Conservation (phyloP, 1,140 invertebrate species). For the Drosophila sproati region DNA sequence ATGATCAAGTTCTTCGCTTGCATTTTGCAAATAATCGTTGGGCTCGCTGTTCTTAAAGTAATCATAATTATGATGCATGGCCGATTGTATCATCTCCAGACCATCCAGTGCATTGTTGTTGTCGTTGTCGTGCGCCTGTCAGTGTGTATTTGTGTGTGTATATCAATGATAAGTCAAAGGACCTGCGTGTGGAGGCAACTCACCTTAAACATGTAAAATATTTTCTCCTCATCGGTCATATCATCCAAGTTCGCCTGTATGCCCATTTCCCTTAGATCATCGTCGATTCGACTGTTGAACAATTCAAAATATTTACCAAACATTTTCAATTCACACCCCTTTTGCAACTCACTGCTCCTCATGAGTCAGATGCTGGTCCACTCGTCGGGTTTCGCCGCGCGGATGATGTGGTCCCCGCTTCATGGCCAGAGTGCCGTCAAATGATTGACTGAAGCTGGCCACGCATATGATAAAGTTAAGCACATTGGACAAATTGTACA, state of each 20-base stretch:
- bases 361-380: conserved; percentile 88
- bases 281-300: conserved; percentile 72
- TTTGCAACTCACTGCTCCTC: conserved; percentile 87
- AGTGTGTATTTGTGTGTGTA: not conserved
- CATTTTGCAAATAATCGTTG: conserved; percentile 70
- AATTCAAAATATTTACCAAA: conserved; percentile 8
- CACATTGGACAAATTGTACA: conserved; percentile 79
- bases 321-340: not conserved
- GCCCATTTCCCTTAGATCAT: conserved; percentile 72
- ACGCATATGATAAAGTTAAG: conserved; percentile 79
- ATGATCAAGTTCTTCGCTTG: conserved; percentile 76
- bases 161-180: not conserved
- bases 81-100: conserved; percentile 89
- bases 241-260: conserved; percentile 84
- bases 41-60: conserved; percentile 70
- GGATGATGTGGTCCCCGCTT: conserved; percentile 90
- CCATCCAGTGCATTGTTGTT: conserved; percentile 92
- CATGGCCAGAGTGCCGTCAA: conserved; percentile 58
- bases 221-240: conserved; percentile 89
- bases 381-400: conserved; percentile 86
- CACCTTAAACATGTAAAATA: conserved; percentile 87
- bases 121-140: conserved; percentile 87
- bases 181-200: not conserved
- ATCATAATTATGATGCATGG: conserved; percentile 85
- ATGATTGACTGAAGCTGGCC: conserved; percentile 72